Conservation (phyloP, 2,888 invertebrate species). For the Aphidoletes aphidimyza region DNA sequence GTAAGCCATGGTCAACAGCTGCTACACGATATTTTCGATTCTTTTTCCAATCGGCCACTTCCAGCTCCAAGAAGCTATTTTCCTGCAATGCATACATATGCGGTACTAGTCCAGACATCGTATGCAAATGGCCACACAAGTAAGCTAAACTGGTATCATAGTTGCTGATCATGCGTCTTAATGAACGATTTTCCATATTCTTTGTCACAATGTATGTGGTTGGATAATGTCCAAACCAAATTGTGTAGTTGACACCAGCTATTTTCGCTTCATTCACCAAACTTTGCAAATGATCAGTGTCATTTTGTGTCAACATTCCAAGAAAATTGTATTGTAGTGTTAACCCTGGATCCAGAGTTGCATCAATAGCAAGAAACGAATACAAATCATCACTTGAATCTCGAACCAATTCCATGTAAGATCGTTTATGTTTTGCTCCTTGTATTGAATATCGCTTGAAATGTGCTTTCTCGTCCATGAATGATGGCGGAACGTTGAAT, state of each 20-base stretch:
- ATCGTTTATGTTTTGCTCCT: constrained; percentile 75
- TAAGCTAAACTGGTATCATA: constrained; percentile 76
- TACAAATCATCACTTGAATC: constrained; percentile 71
- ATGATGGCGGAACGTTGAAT: constrained; percentile 82
- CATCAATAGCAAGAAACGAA: constrained; percentile 88
- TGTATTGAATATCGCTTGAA: constrained; percentile 83
- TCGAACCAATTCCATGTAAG: constrained; percentile 75
- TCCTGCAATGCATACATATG: constrained; percentile 89
- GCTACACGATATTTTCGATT: constrained; percentile 83
- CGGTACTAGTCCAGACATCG: constrained; percentile 80
- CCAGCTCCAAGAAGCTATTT: constrained; percentile 85
- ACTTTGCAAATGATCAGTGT: constrained; percentile 70
- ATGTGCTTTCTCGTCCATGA: constrained; percentile 77
- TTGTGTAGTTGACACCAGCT: constrained; percentile 70
- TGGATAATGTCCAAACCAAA: constrained; percentile 93
- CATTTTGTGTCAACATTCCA: constrained; percentile 74
- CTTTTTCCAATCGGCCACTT: constrained; percentile 93
- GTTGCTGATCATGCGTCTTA: constrained; percentile 72
- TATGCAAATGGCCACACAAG: constrained; percentile 91
- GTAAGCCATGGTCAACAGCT: constrained; percentile 89
- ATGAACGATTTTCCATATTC: constrained; percentile 67
- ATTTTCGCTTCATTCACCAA: constrained; percentile 70
- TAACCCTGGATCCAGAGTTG: constrained; percentile 86
- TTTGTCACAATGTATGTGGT: constrained; percentile 83
- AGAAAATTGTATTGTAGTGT: constrained; percentile 91